Evolutionary conservation across 2,797 vertebrate genomes (phyloP).

Genomic region (Momotus momota): DNA sequence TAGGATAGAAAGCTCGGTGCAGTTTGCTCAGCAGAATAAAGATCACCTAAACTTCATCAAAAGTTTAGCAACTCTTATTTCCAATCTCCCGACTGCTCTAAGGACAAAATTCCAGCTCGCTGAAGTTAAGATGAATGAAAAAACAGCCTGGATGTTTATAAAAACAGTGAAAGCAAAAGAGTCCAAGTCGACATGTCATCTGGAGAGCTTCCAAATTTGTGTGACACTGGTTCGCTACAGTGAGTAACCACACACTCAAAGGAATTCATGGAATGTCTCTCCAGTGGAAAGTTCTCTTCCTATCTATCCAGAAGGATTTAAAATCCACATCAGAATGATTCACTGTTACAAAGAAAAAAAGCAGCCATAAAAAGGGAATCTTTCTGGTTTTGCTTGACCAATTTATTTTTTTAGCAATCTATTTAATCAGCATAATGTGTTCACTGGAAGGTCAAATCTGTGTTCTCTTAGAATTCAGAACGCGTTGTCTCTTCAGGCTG

Average conservation of each 20-base stretch:
- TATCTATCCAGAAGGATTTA: constrained; percentile 47
- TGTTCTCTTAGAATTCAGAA: background rate
- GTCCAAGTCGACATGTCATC: background rate
- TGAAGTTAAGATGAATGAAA: background rate
- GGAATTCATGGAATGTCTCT: constrained; percentile 61
- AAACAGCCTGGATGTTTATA: background rate
- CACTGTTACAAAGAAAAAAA: constrained; percentile 12
- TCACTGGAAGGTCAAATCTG: background rate
- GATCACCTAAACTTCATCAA: background rate
- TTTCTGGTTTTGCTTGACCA: background rate
- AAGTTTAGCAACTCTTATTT: background rate
- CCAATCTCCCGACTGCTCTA: background rate
- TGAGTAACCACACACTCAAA: constrained; percentile 55
- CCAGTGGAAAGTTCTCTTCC: constrained; percentile 1
- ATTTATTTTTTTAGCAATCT: background rate
- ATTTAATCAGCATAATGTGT: background rate
- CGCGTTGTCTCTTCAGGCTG: background rate
- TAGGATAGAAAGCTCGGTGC: background rate
- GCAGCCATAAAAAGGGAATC: background rate
- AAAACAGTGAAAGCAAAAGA: constrained; percentile 14
- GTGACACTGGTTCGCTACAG: constrained; percentile 24
- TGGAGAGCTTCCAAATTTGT: constrained; percentile 36
- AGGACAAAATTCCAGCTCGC: background rate
- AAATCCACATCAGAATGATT: constrained; percentile 45
- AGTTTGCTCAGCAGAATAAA: background rate